Percentiles rank a stretch among this genome's conserved stretches.
phyloP scores from a whole-genome alignment of 2,888 invertebrate species.

The Nudaria mundana region DNA sequence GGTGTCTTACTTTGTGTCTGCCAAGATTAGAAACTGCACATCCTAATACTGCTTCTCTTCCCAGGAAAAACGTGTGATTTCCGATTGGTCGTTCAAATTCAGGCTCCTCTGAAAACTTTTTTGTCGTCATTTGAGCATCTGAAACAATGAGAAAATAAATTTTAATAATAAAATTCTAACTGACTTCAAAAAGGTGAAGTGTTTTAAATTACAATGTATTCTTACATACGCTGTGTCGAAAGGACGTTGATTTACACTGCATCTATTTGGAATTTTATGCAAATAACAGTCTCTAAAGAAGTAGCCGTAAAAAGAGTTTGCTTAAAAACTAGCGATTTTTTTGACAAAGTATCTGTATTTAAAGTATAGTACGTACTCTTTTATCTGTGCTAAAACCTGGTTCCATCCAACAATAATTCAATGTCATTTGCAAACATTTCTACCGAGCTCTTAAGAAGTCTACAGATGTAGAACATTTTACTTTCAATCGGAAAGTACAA shows the following conservation, averaged over 20 bases:
- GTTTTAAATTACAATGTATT: neutral
- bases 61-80: slow-evolving; percentile 83
- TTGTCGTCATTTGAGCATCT: slow-evolving; percentile 82
- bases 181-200: too few species aligned
- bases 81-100: slow-evolving; percentile 83
- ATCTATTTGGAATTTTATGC: too few species aligned
- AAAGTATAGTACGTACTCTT: too few species aligned
- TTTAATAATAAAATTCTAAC: neutral
- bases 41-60: slow-evolving; percentile 83
- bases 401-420: too few species aligned
- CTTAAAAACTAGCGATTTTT: too few species aligned
- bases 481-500: neutral
- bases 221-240: too few species aligned
- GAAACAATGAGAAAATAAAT: slow-evolving; percentile 48
- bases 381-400: too few species aligned
- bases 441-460: neutral
- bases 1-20: slow-evolving; percentile 82
- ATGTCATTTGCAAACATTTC: neutral
- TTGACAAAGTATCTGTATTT: too few species aligned
- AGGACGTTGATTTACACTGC: too few species aligned
- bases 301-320: too few species aligned
- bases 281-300: too few species aligned
- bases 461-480: neutral
- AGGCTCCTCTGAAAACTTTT: slow-evolving; percentile 80
- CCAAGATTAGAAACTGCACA: slow-evolving; percentile 83